Evolutionary conservation across 1,140 invertebrate species (phyloP), one percentile per base, ranked within the genome.

Genomic region (Anadara kagoshimensis): DNA sequence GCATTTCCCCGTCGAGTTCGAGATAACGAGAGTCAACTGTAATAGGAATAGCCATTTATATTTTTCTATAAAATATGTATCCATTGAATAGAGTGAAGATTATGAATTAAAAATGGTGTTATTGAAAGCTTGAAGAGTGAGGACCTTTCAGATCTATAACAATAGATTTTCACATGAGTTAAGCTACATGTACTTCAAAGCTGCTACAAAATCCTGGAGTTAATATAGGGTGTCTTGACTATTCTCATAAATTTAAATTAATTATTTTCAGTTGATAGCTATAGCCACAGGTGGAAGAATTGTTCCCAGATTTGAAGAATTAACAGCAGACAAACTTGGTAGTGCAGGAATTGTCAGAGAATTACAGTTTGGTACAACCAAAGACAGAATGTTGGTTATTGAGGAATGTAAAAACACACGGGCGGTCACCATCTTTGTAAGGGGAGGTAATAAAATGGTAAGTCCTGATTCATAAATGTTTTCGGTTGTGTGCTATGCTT

Each of bases 281-380:
- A 99, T 99, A 83, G 98, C 98, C 22, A 99, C 98, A 11, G 98
- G 98, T 58, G 98, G 98, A 54, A 91, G 98, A 45, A 99, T 99
- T 81, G 98, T 99, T 62, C 98, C 98, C 0, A 81, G 88, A 43
- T 89, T 89, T 83, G 95, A 98, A 88, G 98, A 99, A 89, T 90
- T 99, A 12, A 96, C 94, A 1, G 87, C 94, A 0, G 96, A 97
- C 71, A 99, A 99, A 90, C 91, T 99, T 14, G 98, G 98, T 1
- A 91, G 91, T 24, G 97, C 97, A 78, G 98, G 98, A 20, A 90
- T 96, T 22, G 97, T 99, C 1, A 91, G 95, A 57, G 98, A 99
- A 90, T 87, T 99, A 18, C 92, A 93, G 0, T 99, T 99, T 89
- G 98, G 98, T 61, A 99, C 98, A 0, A 97, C 96, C 0, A 97